Evolutionary conservation across 2,888 invertebrate species (phyloP), one percentile per base, ranked within the genome.

Genomic region (Machimus rusticus): DNA sequence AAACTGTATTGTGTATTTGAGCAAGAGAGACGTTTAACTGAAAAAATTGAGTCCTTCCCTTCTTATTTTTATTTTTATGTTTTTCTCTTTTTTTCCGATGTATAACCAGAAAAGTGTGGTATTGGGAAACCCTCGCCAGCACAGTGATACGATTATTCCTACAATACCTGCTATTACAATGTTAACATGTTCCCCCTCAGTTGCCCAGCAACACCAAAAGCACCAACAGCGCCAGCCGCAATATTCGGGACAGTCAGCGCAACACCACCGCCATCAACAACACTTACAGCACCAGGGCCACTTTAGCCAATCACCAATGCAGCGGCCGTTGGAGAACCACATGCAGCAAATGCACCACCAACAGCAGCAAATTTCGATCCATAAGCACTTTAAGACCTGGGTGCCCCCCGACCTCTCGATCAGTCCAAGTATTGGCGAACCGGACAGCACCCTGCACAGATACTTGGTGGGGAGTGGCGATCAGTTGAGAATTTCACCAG

Each of bases 61-160:
- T 88, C 88, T 88, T 88, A 86, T 88, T 88, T 87, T 88, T 87
- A 82, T 87, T 87, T 87, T 87, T 79, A 74, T 79, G 66, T 79
- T 87, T 81, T 46, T 87, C 74, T 88, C 86, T 86, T 82, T 86
- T 86, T 88, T 84, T 87, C 51, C 66, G 66, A 39, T 79, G 31
- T 43, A 31, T 66, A 87, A 78, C 79, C 66, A 91, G 91, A 90
- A 90, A 90, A 90, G 90, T 89, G 89, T 90, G 89, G 90, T 90
- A 89, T 90, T 90, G 90, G 90, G 90, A 89, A 90, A 90, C 90
- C 89, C 90, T 89, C 90, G 89, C 88, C 90, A 89, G 84, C 86
- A 82, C 31, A 87, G 74, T 87, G 88, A 88, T 76, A 74, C 76
- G 86, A 87, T 88, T 46, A 87, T 87, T 55, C 86, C 89, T 82